These are phyloP conservation scores for Bovichtus diacanthus DNA, from an alignment of 2,797 vertebrate genomes.

Conservation along the genomic window DNA sequence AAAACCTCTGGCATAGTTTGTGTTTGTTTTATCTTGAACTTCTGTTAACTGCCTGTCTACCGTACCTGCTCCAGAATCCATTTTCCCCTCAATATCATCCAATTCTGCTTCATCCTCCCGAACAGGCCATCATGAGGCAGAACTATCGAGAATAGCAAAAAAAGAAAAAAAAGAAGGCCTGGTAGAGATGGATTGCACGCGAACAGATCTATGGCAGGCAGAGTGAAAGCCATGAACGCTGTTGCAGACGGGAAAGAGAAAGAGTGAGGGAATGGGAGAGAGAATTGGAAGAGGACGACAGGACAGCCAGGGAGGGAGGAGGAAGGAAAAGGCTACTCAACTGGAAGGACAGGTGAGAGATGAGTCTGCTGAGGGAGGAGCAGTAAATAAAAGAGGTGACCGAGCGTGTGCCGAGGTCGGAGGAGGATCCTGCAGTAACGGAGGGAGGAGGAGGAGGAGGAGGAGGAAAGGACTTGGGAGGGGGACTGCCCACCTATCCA, in stretches of 20 bases:
- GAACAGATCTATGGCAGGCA: conserved; percentile 82
- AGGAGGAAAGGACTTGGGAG: conserved; percentile 18
- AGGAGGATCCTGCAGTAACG: conserved; percentile 44
- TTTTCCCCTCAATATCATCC: conserved; percentile 34
- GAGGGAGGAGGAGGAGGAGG: conserved; percentile 12
- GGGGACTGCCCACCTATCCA: conserved; percentile 37
- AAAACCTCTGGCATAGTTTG: background rate
- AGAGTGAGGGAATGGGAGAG: conserved; percentile 37
- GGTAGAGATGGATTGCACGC: conserved; percentile 88
- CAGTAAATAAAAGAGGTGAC: conserved; percentile 57
- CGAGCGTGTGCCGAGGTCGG: conserved; percentile 64
- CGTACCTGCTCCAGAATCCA: background rate
- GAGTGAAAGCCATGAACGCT: conserved; percentile 37
- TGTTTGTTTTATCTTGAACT: background rate
- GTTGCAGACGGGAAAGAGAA: conserved; percentile 80
- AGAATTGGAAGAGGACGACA: conserved; percentile 43
- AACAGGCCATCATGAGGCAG: conserved; percentile 24
- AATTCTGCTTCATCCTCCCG: conserved; percentile 49
- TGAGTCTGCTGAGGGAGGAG: conserved; percentile 43
- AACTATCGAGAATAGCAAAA: background rate
- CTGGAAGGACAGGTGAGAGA: conserved; percentile 88
- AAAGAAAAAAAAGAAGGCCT: conserved; percentile 1
- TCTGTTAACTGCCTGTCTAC: background rate
- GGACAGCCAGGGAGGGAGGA: conserved; percentile 14
- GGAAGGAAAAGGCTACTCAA: conserved; percentile 86